phyloP scores from a whole-genome alignment of 2,113 vertebrate species.

The Cebus imitator region DNA sequence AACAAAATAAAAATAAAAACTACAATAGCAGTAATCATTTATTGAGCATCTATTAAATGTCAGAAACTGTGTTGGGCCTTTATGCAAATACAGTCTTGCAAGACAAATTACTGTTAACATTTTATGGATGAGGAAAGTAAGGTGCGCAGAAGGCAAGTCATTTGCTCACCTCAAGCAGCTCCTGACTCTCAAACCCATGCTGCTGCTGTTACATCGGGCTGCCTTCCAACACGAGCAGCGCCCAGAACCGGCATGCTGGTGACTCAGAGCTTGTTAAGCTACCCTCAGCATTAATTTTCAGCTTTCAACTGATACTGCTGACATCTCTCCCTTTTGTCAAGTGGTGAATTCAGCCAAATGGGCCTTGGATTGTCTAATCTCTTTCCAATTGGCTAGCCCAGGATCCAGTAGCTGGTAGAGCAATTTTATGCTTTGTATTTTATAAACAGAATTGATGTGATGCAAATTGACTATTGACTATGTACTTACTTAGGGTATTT shows the following conservation, averaged over 20 bases:
- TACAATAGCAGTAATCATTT: not conserved
- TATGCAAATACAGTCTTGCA: not conserved
- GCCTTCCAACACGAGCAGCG: not conserved
- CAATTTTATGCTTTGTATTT: constrained; percentile 42
- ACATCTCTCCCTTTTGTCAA: constrained; percentile 33
- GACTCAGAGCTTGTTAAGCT: constrained; percentile 52
- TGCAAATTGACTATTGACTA: constrained; percentile 32
- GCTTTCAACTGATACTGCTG: constrained; percentile 38
- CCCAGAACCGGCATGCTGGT: not conserved
- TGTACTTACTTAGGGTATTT: constrained; percentile 27
- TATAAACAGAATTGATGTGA: constrained; percentile 27
- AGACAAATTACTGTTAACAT: not conserved
- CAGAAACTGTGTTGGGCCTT: not conserved
- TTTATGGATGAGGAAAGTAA: not conserved
- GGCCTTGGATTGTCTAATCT: constrained; percentile 26
- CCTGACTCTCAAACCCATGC: not conserved
- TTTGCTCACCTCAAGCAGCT: not conserved
- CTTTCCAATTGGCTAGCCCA: constrained; percentile 14
- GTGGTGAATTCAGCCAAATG: constrained; percentile 41
- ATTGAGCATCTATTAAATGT: not conserved
- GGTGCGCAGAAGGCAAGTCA: not conserved
- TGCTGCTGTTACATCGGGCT: not conserved
- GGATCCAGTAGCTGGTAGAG: constrained; percentile 25
- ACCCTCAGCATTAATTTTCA: constrained; percentile 61
- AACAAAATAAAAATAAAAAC: not conserved